A percentile compares a stretch with the other conserved stretches of the same genome.
phyloP scores from a whole-genome alignment of 1,140 invertebrate genomes.

The Euwallacea fornicatus region DNA sequence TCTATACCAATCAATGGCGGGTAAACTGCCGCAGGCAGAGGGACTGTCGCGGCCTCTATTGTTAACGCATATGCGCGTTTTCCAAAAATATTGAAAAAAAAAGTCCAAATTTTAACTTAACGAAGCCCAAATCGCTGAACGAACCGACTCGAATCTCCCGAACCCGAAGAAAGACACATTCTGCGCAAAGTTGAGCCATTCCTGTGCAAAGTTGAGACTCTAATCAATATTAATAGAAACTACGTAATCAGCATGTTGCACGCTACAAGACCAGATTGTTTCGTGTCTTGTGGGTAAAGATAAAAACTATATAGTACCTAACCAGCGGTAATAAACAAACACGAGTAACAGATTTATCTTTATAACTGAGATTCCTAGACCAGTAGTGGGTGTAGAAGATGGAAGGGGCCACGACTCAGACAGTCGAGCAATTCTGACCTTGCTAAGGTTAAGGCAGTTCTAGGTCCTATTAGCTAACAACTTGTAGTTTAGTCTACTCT shows the following conservation, averaged over 20 bases:
- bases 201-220: no score
- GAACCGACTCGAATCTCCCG: no score
- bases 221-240: no score
- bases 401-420: constrained; percentile 29
- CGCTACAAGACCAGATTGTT: constrained; percentile 13
- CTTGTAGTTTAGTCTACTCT: constrained; percentile 19
- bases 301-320: constrained; percentile 17
- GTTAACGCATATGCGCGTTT: no score
- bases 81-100: no score
- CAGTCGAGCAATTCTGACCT: constrained; percentile 32
- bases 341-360: constrained; percentile 30
- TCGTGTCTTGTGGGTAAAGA: constrained; percentile 23
- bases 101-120: no score
- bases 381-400: constrained; percentile 35
- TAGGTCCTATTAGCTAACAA: constrained; percentile 32
- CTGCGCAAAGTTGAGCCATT: no score
- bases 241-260: constrained; percentile 1
- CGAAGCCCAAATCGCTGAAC: no score
- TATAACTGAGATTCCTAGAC: constrained; percentile 27
- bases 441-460: constrained; percentile 35
- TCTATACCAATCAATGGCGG: no score
- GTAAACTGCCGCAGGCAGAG: no score
- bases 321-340: constrained; percentile 20
- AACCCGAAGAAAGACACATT: no score
- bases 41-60: no score